A percentile compares a stretch with the other conserved stretches of the same genome.
phyloP scores from a whole-genome alignment of 2,888 invertebrate genomes.

The Ethmia dodecea region DNA sequence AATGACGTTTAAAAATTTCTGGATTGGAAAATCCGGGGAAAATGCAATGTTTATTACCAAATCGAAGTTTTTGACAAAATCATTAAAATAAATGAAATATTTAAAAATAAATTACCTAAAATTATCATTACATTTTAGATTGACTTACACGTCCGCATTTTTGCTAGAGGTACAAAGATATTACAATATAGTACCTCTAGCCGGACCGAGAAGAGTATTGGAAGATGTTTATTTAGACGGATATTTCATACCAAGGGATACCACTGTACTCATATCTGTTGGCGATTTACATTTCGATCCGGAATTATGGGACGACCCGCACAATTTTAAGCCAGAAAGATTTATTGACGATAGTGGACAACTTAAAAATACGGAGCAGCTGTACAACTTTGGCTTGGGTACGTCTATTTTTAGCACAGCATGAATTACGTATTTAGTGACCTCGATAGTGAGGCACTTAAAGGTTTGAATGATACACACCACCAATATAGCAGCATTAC shows the following conservation, averaged over 20 bases:
- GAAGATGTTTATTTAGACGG: constrained; percentile 51
- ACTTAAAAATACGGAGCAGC: constrained; percentile 71
- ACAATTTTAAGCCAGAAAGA: constrained; percentile 79
- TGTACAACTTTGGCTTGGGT: constrained; percentile 84
- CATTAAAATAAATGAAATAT: too few species aligned
- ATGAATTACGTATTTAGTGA: too few species aligned
- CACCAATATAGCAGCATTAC: too few species aligned
- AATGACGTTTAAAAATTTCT: too few species aligned
- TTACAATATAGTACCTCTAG: constrained; percentile 72
- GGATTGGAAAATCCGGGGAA: too few species aligned
- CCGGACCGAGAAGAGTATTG: constrained; percentile 68
- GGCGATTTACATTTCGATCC: constrained; percentile 74
- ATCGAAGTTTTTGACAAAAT: too few species aligned
- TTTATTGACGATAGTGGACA: constrained; percentile 76
- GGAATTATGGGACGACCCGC: constrained; percentile 74
- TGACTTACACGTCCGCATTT: constrained; percentile 74
- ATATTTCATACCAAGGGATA: constrained; percentile 64
- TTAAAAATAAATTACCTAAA: too few species aligned
- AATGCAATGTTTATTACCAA: too few species aligned
- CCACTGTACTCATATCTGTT: constrained; percentile 72
- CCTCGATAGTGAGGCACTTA: too few species aligned
- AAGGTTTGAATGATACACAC: too few species aligned
- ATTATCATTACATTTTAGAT: constrained; percentile 37
- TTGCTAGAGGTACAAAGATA: constrained; percentile 76
- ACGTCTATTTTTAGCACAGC: constrained; percentile 29